These are phyloP conservation scores for Bellardia bayeri DNA, from an alignment of 2,888 invertebrate genomes.

Conservation along the genomic window DNA sequence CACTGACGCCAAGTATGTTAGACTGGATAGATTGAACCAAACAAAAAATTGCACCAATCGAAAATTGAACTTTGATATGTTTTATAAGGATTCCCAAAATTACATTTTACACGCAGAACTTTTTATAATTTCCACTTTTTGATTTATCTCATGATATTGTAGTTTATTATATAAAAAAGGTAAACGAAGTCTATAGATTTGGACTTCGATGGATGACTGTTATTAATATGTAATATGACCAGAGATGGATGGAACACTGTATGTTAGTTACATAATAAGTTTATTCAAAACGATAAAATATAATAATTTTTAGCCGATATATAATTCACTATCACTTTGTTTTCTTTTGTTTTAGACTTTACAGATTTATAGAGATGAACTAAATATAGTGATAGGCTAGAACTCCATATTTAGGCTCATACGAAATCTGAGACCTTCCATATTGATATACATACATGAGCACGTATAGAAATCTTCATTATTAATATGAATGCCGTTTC, in stretches of 20 bases:
- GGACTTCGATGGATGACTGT: no score
- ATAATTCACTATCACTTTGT: neutral
- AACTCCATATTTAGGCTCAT: constrained; percentile 22
- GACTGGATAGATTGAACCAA: no score
- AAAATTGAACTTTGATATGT: no score
- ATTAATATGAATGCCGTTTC: constrained; percentile 32
- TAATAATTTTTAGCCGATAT: constrained; percentile 14
- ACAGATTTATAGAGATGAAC: neutral
- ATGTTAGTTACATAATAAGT: constrained; percentile 21
- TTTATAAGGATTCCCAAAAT: no score
- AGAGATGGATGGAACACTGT: constrained; percentile 39
- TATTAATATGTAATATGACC: neutral
- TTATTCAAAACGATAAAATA: constrained; percentile 1
- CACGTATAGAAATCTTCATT: constrained; percentile 9
- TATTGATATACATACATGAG: constrained; percentile 8
- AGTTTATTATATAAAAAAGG: no score
- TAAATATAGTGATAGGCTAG: constrained; percentile 20
- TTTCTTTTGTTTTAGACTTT: neutral
- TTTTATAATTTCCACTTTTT: no score
- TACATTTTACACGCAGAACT: no score
- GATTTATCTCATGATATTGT: no score
- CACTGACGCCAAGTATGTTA: no score
- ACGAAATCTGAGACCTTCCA: constrained; percentile 19
- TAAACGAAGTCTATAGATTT: no score
- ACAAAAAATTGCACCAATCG: no score